Evolutionary conservation across 2,113 vertebrate species (phyloP).

Genomic region (Microcebus griseorufus): DNA sequence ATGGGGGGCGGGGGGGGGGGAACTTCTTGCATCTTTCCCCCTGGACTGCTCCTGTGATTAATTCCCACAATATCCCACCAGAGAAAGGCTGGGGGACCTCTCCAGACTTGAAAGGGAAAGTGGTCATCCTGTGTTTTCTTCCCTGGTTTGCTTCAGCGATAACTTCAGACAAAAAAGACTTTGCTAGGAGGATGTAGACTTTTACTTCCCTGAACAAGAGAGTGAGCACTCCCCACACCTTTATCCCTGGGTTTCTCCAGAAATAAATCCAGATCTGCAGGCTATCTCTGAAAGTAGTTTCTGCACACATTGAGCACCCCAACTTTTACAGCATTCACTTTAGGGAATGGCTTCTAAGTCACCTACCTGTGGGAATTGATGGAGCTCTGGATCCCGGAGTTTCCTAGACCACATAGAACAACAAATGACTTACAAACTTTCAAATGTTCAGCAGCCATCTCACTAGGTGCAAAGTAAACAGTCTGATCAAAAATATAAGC

Average conservation of each 20-base stretch:
- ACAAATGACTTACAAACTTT: background rate
- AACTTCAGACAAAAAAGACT: background rate
- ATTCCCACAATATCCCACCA: background rate
- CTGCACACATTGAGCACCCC: background rate
- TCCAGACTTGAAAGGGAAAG: background rate
- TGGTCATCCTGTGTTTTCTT: background rate
- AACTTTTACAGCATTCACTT: background rate
- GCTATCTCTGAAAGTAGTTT: background rate
- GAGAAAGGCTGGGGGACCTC: background rate
- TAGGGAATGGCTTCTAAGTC: background rate
- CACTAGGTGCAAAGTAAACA: background rate
- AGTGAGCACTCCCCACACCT: background rate
- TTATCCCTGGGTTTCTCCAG: background rate
- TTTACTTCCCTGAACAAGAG: background rate
- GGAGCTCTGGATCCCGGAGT: background rate
- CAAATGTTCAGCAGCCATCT: background rate
- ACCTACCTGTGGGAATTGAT: background rate
- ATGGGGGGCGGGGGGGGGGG: background rate
- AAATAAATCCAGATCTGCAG: background rate
- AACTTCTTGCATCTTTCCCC: background rate
- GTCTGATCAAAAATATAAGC: background rate
- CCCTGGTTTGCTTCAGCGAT: background rate
- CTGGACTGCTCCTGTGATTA: background rate
- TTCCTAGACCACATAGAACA: background rate
- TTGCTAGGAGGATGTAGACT: background rate